Evolutionary conservation across 2,888 invertebrate genomes (phyloP).

Genomic region (Linnaemya vulpina): DNA sequence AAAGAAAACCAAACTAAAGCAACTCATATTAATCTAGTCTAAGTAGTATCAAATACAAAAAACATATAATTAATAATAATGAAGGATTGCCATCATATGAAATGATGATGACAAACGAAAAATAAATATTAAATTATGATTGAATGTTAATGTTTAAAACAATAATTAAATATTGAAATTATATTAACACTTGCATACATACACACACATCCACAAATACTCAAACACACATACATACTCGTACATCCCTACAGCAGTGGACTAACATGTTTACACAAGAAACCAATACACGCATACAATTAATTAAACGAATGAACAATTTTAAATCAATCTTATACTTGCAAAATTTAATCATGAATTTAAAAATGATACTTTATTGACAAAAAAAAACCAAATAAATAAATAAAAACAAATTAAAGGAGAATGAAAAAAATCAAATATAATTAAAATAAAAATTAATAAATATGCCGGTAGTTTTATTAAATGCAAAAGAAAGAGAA

Average conservation of each 20-base stretch:
- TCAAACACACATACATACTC: neutral
- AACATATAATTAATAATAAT: slow-evolving; percentile 21
- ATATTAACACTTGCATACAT: slow-evolving; percentile 14
- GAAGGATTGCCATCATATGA: neutral
- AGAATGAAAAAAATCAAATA: neutral
- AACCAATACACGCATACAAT: slow-evolving; percentile 15
- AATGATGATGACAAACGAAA: slow-evolving; percentile 17
- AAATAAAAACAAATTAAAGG: too few species aligned
- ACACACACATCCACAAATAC: neutral
- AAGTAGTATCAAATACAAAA: slow-evolving; percentile 44
- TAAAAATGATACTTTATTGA: slow-evolving; percentile 3
- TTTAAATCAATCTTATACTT: slow-evolving; percentile 44
- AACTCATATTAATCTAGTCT: slow-evolving; percentile 49
- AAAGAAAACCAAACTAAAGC: slow-evolving; percentile 12
- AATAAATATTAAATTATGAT: neutral
- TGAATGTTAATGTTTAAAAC: slow-evolving; percentile 62
- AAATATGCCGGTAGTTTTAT: slow-evolving; percentile 7
- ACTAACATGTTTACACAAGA: slow-evolving; percentile 4
- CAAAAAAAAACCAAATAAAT: too few species aligned
- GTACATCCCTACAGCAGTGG: neutral
- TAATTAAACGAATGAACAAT: slow-evolving; percentile 39
- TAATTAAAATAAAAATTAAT: slow-evolving; percentile 2
- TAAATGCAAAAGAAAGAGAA: neutral
- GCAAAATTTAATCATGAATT: slow-evolving; percentile 25
- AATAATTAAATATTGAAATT: slow-evolving; percentile 44